Evolutionary conservation across 2,113 vertebrate species (phyloP).

Genomic region (Irena cyanogastra): DNA sequence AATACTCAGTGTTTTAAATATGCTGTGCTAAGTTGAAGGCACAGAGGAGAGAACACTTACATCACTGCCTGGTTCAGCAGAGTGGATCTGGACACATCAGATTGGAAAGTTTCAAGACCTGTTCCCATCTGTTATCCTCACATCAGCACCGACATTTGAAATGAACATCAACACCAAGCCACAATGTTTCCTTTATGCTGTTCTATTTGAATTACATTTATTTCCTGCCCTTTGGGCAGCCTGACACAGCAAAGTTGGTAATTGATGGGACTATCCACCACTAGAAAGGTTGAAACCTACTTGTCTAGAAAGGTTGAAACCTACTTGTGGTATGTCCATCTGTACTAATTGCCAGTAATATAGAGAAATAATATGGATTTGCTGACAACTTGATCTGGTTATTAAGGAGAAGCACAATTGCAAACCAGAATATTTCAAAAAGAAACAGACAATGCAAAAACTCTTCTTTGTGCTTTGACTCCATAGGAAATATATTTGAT

Average conservation of each 20-base stretch:
- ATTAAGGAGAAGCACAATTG: neutral
- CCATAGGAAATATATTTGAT: neutral
- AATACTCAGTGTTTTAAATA: slow-evolving; percentile 51
- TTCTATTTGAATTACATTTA: neutral
- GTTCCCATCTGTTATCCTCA: neutral
- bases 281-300: neutral
- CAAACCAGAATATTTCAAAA: neutral
- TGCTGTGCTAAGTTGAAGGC: neutral
- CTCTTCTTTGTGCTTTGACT: neutral
- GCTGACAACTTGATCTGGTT: neutral
- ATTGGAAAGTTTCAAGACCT: neutral
- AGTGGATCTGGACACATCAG: neutral
- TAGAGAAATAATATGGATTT: neutral
- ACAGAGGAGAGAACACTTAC: neutral
- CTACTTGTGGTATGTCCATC: neutral
- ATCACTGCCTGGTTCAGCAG: neutral
- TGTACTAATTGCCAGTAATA: neutral
- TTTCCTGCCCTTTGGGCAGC: neutral
- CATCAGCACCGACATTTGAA: neutral
- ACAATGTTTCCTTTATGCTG: neutral
- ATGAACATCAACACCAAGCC: slow-evolving; percentile 15
- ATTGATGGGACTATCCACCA: neutral
- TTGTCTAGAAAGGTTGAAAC: neutral
- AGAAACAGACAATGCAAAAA: neutral
- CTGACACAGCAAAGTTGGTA: neutral